A percentile compares a stretch with the other conserved stretches of the same genome.
phyloP scores from a whole-genome alignment of 2,888 invertebrate genomes.

The Acrobasis consociella region DNA sequence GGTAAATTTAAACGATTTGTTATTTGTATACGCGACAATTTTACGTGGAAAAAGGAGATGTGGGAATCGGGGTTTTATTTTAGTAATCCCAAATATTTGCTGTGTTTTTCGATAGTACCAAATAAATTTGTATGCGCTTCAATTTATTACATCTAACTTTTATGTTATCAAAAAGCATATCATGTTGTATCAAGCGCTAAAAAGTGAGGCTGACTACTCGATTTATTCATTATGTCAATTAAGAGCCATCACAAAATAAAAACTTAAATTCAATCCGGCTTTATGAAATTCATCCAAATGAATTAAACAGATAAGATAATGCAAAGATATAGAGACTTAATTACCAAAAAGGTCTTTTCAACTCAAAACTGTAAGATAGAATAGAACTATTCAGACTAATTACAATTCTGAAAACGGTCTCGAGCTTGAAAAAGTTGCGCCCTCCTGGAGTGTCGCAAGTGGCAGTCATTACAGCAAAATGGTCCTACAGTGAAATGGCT shows the following conservation, averaged over 20 bases:
- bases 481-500: constrained; percentile 41
- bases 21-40: constrained; percentile 8
- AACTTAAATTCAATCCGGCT: no score
- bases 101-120: no score
- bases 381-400: constrained; percentile 8
- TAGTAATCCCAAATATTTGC: no score
- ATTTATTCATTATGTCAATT: no score
- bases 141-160: constrained; percentile 2
- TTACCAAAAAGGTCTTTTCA: background rate
- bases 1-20: constrained; percentile 20
- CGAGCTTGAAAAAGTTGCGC: background rate
- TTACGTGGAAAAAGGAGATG: background rate
- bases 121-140: background rate
- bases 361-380: background rate
- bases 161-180: no score
- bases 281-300: no score
- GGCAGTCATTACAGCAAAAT: constrained; percentile 13
- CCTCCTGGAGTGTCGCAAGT: constrained; percentile 6
- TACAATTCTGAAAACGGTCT: constrained; percentile 5
- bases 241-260: no score
- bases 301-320: background rate
- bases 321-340: background rate
- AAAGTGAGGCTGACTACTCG: no score
- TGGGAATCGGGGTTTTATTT: background rate
- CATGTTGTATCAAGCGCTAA: no score